Conservation (phyloP, 2,113 vertebrate genomes). For the Rhinoptilus africanus region DNA sequence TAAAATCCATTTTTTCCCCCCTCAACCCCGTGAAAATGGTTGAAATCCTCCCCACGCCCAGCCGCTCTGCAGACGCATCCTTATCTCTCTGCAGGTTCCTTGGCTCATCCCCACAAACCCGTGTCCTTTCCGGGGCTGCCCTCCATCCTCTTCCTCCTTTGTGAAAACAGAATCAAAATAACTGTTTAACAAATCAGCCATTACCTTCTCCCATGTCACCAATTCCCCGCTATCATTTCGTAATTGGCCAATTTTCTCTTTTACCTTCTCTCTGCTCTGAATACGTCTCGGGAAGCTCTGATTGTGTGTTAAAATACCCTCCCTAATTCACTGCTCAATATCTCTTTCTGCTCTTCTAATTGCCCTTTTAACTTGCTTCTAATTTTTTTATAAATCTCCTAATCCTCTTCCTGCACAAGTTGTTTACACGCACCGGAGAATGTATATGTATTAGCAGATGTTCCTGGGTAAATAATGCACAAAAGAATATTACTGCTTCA, state of each 20-base stretch:
- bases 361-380: conserved; percentile 74
- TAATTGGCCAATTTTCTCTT: conserved; percentile 76
- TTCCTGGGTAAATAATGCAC: conserved; percentile 72
- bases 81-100: neutral
- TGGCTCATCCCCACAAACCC: neutral
- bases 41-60: neutral
- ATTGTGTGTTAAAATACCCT: conserved; percentile 74
- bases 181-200: conserved; percentile 58
- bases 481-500: conserved; percentile 38
- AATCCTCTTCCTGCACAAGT: conserved; percentile 57
- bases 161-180: conserved; percentile 64
- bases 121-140: conserved; percentile 12
- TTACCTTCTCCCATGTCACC: conserved; percentile 66
- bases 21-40: neutral
- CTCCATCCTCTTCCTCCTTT: conserved; percentile 62
- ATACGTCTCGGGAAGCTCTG: conserved; percentile 69
- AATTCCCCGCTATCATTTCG: conserved; percentile 58
- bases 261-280: conserved; percentile 72
- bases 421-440: conserved; percentile 68
- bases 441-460: conserved; percentile 70
- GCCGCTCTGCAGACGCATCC: neutral
- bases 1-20: neutral
- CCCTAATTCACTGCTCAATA: conserved; percentile 62
- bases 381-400: conserved; percentile 65
- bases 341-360: conserved; percentile 75